These are phyloP conservation scores for Netelia inedita DNA, from an alignment of 2,888 invertebrate species.

Conservation along the genomic window DNA sequence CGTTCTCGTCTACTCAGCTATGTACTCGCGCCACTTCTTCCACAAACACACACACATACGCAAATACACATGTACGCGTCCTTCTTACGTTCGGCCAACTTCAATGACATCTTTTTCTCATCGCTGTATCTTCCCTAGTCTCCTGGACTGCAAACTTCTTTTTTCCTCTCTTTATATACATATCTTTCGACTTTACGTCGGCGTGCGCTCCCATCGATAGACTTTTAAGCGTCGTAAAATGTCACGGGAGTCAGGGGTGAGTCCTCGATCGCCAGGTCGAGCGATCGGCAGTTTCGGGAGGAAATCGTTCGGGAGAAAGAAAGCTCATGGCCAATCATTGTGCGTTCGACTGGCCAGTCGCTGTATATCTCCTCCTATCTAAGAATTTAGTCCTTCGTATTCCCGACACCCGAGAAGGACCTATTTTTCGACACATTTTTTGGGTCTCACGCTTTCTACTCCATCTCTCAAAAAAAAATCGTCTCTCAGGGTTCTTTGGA, in stretches of 20 bases:
- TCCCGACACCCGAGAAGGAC: not conserved
- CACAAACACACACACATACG: constrained; percentile 15
- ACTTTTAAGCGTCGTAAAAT: constrained; percentile 20
- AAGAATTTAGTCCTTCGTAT: constrained; percentile 7
- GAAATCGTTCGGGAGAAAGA: not conserved
- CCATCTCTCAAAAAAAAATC: constrained; percentile 38
- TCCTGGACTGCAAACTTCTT: constrained; percentile 49
- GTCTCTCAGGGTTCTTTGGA: constrained; percentile 44
- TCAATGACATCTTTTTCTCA: constrained; percentile 34
- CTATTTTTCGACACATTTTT: constrained; percentile 39
- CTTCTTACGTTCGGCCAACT: constrained; percentile 28
- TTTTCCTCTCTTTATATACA: constrained; percentile 24
- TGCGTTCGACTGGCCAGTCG: not conserved
- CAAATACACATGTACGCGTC: not conserved
- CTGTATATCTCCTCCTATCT: constrained; percentile 11
- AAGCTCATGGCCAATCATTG: not conserved
- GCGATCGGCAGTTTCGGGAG: not conserved
- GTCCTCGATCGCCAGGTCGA: not conserved
- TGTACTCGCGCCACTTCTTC: constrained; percentile 51
- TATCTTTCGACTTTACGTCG: constrained; percentile 10
- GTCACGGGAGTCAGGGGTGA: not conserved
- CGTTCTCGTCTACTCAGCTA: constrained; percentile 55
- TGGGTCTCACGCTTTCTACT: constrained; percentile 44
- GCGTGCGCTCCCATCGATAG: constrained; percentile 5
- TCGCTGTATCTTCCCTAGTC: constrained; percentile 35